phyloP scores from a whole-genome alignment of 2,113 vertebrate species.

The Tupaia chinensis region DNA sequence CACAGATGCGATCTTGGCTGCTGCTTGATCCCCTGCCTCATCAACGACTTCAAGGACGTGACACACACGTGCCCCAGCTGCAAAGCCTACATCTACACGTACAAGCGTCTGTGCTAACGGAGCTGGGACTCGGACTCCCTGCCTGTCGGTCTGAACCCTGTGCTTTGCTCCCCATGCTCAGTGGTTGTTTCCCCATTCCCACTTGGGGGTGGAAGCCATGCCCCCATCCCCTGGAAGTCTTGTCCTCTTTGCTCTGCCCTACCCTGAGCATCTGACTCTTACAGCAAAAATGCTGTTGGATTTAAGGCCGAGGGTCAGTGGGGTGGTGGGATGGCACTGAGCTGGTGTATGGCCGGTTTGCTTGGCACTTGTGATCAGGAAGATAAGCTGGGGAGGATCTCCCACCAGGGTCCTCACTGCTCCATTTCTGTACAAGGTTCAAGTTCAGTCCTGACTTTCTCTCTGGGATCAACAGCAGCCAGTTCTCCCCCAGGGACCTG shows the following conservation, averaged over 20 bases:
- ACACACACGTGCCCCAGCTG: slow-evolving; percentile 98
- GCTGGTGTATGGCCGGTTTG: slow-evolving; percentile 26
- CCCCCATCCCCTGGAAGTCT: slow-evolving; percentile 67
- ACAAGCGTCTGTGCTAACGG: slow-evolving; percentile 98
- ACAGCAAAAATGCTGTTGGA: slow-evolving; percentile 64
- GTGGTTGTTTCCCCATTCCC: slow-evolving; percentile 39
- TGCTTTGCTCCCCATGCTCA: slow-evolving; percentile 73
- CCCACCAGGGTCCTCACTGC: not conserved
- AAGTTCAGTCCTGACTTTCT: slow-evolving; percentile 11
- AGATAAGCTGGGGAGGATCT: slow-evolving; percentile 44
- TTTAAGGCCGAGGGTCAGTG: slow-evolving; percentile 64
- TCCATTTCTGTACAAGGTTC: slow-evolving; percentile 22
- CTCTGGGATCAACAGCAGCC: slow-evolving; percentile 49
- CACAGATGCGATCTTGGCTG: slow-evolving; percentile 97
- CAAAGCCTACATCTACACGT: slow-evolving; percentile 99
- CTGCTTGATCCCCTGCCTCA: slow-evolving; percentile 98
- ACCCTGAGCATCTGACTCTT: slow-evolving; percentile 69
- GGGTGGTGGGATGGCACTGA: slow-evolving; percentile 37
- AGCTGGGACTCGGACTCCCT: not conserved
- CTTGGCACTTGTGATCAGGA: slow-evolving; percentile 25
- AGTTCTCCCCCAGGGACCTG: not conserved
- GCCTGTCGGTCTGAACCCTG: slow-evolving; percentile 36
- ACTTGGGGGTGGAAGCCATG: slow-evolving; percentile 44
- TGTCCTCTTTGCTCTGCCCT: slow-evolving; percentile 64
- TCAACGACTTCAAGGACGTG: slow-evolving; percentile 99